Conservation (phyloP, 2,113 vertebrate genomes). For the Myocastor coypus region DNA sequence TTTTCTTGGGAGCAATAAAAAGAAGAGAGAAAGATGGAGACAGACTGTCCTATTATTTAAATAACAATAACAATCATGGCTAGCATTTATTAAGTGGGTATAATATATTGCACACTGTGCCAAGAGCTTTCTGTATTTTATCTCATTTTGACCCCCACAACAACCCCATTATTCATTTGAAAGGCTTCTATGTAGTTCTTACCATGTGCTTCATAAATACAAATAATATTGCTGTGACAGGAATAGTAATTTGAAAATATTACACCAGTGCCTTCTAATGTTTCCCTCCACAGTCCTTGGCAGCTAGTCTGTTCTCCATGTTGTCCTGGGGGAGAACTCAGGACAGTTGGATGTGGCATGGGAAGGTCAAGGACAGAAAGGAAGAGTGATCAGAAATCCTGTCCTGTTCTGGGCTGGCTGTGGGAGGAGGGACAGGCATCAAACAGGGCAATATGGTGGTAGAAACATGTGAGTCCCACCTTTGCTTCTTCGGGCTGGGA, state of each 20-base stretch:
- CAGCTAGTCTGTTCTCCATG: not conserved
- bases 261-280: not conserved
- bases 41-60: not conserved
- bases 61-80: not conserved
- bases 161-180: not conserved
- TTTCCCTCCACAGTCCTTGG: too few relatives aligned
- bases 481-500: not conserved
- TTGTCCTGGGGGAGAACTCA: not conserved
- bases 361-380: constrained; percentile 23
- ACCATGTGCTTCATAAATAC: not conserved
- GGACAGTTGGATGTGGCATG: not conserved
- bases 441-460: not conserved
- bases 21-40: not conserved
- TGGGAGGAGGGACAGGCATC: not conserved
- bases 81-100: not conserved
- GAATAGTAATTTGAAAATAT: constrained; percentile 31
- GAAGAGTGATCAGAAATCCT: not conserved
- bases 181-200: not conserved
- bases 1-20: not conserved
- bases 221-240: not conserved
- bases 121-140: not conserved
- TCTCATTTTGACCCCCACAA: not conserved
- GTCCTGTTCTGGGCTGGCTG: too few relatives aligned
- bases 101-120: not conserved
- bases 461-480: not conserved